phyloP scores from a whole-genome alignment of 2,113 vertebrate genomes.

The Toxotes jaculatrix region DNA sequence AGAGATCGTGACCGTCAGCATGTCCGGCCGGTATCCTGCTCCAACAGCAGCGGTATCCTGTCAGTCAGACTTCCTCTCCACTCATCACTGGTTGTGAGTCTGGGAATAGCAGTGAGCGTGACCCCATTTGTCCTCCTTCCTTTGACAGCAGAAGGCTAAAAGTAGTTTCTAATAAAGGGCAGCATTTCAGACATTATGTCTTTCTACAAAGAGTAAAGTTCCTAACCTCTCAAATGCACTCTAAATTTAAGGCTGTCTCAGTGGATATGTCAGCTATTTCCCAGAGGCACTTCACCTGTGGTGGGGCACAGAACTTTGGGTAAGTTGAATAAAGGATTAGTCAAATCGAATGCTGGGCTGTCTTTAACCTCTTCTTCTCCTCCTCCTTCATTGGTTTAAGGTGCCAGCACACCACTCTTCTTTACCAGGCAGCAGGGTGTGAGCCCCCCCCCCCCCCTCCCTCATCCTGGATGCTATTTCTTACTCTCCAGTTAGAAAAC shows the following conservation, averaged over 20 bases:
- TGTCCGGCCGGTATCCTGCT: background rate
- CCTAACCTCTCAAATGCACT: conserved; percentile 19
- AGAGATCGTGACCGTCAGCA: background rate
- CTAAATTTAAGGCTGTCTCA: conserved; percentile 38
- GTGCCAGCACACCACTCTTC: background rate
- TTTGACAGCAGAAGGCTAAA: conserved; percentile 37
- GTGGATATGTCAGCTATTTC: conserved; percentile 41
- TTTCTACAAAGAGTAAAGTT: conserved; percentile 23
- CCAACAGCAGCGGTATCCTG: background rate
- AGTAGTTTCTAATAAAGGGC: conserved; percentile 47
- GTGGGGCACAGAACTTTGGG: background rate
- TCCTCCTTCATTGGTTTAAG: background rate
- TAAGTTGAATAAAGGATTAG: conserved; percentile 10
- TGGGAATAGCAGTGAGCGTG: conserved; percentile 12
- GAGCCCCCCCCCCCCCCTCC: background rate
- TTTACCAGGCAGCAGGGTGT: background rate
- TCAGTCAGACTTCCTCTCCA: conserved; percentile 2
- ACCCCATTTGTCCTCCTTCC: conserved; percentile 46
- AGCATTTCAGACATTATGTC: conserved; percentile 39
- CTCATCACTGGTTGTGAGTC: background rate
- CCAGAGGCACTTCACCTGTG: conserved; percentile 12
- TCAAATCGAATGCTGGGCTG: background rate
- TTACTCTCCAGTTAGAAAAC: background rate
- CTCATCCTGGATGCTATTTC: background rate
- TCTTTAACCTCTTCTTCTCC: background rate